Evolutionary conservation across 1,140 invertebrate species (phyloP), one percentile per base, ranked within the genome.

Genomic region (Mycetomoellerius zeteki): DNA sequence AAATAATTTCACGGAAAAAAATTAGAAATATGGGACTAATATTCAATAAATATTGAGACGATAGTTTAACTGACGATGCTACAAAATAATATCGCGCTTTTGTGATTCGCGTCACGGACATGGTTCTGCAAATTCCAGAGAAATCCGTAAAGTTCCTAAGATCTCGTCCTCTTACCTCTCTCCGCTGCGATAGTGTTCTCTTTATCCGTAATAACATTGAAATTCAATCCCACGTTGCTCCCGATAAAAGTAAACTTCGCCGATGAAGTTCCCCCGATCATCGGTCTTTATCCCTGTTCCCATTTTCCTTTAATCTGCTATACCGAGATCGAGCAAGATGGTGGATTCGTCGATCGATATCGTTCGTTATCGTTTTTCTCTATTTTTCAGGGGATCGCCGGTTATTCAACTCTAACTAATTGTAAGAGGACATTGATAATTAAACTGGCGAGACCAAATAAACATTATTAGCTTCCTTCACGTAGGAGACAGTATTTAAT

Each of bases 201-300:
- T 37, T 75, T 84, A 75, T 84, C 69, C 87, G 84, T 86, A 89
- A 89, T 89, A 89, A 89, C 84, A 89, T 89, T 89, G 88, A 89
- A 89, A 89, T 89, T 89, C 88, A 89, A 89, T 89, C 76, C 88
- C 64, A 62, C 87, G 71, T 86, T 54, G 87, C 69, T 65, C 27
- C 54, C 33, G 54, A 8, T 81, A 86, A 89, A 89, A 89, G 85
- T 72, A 62, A 89, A 89, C 88, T 87, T 65, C 21, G 64, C 75
- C 71, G 33, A 62, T 27, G 27, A 52, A 77, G 62, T 89, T 75
- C 52, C 75, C 43, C 52, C 69, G 87, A 89, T 85, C 73, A 60
- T 88, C 88, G 73, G 88, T 78, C 76, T 58, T 89, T 85, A 72
- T 37, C 37, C 88, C 62, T 81, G 88, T 82, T 82, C 84, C 85